Base-by-base conservation (phyloP, 2,113 vertebrate genomes). In the Nycticryphes semicollaris region DNA sequence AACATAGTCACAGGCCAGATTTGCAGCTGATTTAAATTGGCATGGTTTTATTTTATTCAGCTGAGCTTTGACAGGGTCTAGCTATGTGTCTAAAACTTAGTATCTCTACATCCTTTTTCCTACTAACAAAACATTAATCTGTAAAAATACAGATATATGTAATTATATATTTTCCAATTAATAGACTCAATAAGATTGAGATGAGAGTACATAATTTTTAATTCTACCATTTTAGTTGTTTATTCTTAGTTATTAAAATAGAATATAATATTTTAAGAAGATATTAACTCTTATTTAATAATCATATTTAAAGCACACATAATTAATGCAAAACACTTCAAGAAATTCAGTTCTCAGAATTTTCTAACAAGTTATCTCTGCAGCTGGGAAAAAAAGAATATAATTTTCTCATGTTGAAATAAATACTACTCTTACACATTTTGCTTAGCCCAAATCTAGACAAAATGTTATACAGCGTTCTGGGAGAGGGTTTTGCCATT, bases 11-110 rank as follows among this genome's bases (percentile, higher is more conserved):
- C 60, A 53, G 33, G 88, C 70, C 83, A 92, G 69, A 87, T 73
- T 59, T 88, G 73, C 77, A 93, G 77, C 69, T 92, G 92, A 89
- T 90, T 63, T 64, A 57, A 84, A 45, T 35, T 79, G 88, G 23
- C 64, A 35, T 64, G 28, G 30, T 37, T 85, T 89, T 54, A 45
- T 72, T 86, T 63, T 89, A 45, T 73, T 91, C 30, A 60, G 4
- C 3, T 72, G 60, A 78, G 27, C 70, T 86, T 93, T 89, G 59
- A 57, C 4, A 66, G 37, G 30, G 31, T 75, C 35, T 84, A 31
- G 21, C 37, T 74, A 9, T 45, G 21, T 14, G 8, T 89, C 24
- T 82, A 64, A 51, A 75, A n/a, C 21, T 62, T 56, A 41, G 11
- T 43, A 74, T 14, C 21, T 67, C 21, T 75, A 13, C 9, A 27